Percentiles rank a stretch among this genome's conserved stretches.
These are phyloP conservation scores for Halichondria panicea DNA, from an alignment of 37 sponge, comb jelly and placozoan species.

Conservation along the genomic window DNA sequence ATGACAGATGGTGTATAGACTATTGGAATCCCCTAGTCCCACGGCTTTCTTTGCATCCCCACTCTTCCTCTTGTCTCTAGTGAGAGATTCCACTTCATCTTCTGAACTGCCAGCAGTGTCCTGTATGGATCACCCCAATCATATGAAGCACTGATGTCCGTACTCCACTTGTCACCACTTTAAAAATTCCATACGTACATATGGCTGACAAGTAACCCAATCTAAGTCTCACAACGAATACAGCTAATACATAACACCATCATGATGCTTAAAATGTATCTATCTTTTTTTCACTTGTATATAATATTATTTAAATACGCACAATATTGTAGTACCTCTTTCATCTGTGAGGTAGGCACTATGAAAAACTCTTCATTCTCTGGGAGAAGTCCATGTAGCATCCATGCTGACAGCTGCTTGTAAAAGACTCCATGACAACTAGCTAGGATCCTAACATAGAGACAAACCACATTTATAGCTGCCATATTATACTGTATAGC, in stretches of 20 bases:
- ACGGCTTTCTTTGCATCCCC: neutral
- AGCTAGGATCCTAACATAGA: constrained; percentile 53
- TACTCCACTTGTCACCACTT: too few species aligned
- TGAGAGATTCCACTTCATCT: neutral
- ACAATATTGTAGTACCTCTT: constrained; percentile 26
- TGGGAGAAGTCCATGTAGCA: constrained; percentile 85
- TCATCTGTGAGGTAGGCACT: constrained; percentile 2
- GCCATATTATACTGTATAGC: neutral
- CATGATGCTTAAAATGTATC: too few species aligned
- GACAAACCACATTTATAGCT: neutral
- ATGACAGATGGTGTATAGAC: constrained; percentile 11
- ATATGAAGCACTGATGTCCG: too few species aligned
- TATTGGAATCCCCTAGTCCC: constrained; percentile 4
- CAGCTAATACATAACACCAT: too few species aligned
- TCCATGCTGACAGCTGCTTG: constrained; percentile 92
- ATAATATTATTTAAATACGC: too few species aligned
- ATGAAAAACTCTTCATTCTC: constrained; percentile 91
- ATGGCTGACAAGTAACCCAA: too few species aligned
- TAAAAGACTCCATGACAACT: constrained; percentile 85
- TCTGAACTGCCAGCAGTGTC: neutral
- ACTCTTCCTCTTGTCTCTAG: neutral
- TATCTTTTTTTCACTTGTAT: too few species aligned
- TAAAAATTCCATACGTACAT: too few species aligned
- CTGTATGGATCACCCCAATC: too few species aligned
- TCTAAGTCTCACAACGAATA: too few species aligned